Base-by-base conservation (phyloP, 2,888 invertebrate species). In the Temnothorax rugatulus region DNA sequence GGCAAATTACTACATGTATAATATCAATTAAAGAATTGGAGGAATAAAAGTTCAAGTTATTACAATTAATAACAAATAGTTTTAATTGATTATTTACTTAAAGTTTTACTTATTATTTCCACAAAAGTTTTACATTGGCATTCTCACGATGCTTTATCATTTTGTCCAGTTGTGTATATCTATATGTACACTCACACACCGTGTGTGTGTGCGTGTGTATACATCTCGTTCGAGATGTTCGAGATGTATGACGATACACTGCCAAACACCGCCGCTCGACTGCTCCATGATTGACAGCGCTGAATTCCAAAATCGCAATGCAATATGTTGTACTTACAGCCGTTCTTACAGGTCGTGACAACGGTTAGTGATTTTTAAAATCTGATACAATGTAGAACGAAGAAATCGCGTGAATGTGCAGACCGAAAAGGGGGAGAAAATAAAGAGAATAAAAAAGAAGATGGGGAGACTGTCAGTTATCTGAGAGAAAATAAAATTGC, bases 281-380 rank as follows among this genome's bases (percentile, higher is more conserved):
- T 90, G 91, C 89, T 91, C 89, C 86, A 89, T 89, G 86, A 90
- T 69, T 88, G 83, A 91, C 87, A 91, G 88, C 90, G 93, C 91
- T 92, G 91, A 92, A 94, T 93, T 94, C 93, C 93, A 94, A 94
- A 94, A 93, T 92, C 89, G 92, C 92, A 93, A 94, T 94, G 94
- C 94, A 94, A 94, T 93, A 94, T 91, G 88, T 94, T 94, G 94
- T 94, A 94, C 93, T 94, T 94, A 94, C 93, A 91, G 91, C 92
- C 91, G 91, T 90, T 91, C 90, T 90, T 90, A 90, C 88, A 87
- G 86, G 87, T 87, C 89, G 89, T 92, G 88, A 89, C 90, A 88
- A 90, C 88, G 90, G 91, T 90, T 88, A 90, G 90, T 88, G 90
- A 90, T 91, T 90, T 59, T 89, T 88, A 84, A 81, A 64, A 66